phyloP scores from a whole-genome alignment of 2,797 vertebrate species.

The Tiaroga cobitis region DNA sequence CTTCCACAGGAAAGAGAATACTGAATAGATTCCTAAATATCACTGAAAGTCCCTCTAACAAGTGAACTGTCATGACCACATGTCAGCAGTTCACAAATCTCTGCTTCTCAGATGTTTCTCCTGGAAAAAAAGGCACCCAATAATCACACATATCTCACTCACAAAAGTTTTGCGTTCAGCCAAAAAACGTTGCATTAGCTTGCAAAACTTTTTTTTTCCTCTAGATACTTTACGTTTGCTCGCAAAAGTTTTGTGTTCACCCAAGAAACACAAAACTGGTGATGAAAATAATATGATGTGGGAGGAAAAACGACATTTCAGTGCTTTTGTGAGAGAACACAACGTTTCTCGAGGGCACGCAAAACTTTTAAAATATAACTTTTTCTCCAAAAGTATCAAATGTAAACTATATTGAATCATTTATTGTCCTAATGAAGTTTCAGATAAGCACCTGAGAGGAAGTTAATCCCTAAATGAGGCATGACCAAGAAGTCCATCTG shows the following conservation, averaged over 20 bases:
- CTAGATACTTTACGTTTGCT: neutral
- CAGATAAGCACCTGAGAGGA: neutral
- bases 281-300: neutral
- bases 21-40: neutral
- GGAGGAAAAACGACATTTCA: neutral
- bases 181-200: neutral
- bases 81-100: neutral
- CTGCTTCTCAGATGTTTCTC: neutral
- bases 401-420: neutral
- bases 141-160: neutral
- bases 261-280: neutral
- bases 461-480: neutral
- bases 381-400: neutral
- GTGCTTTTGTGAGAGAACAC: neutral
- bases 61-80: neutral
- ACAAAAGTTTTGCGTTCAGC: neutral
- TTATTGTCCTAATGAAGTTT: neutral
- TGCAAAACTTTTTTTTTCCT: neutral
- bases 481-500: neutral
- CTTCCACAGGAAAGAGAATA: too few species aligned
- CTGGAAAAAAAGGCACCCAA: neutral
- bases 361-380: neutral
- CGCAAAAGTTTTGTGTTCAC: neutral
- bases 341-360: neutral
- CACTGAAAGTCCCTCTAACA: neutral